A percentile compares a stretch with the other conserved stretches of the same genome.
phyloP scores from a whole-genome alignment of 30 jellyfish, hydroid and myxozoan genomes.

The Pseudorhiza aurosa region DNA sequence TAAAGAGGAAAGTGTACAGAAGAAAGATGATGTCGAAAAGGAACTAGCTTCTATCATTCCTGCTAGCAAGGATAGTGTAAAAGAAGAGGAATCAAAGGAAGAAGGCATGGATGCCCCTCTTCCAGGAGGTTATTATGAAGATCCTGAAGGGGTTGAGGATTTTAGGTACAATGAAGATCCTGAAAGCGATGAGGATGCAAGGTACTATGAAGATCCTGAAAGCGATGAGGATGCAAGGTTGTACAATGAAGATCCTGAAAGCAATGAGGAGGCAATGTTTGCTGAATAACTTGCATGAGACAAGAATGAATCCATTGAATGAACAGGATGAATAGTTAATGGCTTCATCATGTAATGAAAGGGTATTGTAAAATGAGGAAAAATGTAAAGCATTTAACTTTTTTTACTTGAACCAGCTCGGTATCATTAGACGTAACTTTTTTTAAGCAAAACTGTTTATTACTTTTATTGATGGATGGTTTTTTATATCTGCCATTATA shows the following conservation, averaged over 20 bases:
- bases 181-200: slow-evolving; percentile 9
- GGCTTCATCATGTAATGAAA: too few relatives aligned
- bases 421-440: too few relatives aligned
- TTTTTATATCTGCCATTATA: too few relatives aligned
- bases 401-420: too few relatives aligned
- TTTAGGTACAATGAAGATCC: not conserved
- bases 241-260: slow-evolving; percentile 36
- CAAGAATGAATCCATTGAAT: too few relatives aligned
- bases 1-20: slow-evolving; percentile 4
- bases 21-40: not conserved
- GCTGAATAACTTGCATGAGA: too few relatives aligned
- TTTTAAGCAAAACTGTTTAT: too few relatives aligned
- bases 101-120: not conserved
- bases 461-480: too few relatives aligned
- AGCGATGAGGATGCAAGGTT: slow-evolving; percentile 25
- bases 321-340: too few relatives aligned
- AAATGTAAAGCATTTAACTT: too few relatives aligned
- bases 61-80: not conserved
- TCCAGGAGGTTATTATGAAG: not conserved
- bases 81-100: not conserved
- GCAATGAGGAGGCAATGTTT: not conserved
- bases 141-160: not conserved
- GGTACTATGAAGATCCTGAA: slow-evolving; percentile 16
- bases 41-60: slow-evolving; percentile 2
- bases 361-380: too few relatives aligned